Base-by-base conservation (phyloP, 2,113 vertebrate species). In the Oenanthe melanoleuca region DNA sequence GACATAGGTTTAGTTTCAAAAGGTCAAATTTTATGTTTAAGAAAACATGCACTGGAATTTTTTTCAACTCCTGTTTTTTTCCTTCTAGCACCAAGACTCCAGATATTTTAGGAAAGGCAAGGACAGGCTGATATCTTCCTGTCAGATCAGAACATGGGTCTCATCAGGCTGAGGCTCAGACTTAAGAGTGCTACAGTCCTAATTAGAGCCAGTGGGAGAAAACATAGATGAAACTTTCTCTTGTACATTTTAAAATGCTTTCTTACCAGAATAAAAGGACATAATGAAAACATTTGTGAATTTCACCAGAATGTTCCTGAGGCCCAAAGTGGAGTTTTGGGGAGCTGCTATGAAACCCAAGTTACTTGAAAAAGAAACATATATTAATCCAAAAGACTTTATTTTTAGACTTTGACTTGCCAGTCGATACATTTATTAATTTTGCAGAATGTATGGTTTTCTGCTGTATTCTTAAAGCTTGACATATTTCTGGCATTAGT, bases 21-120 rank as follows among this genome's bases (percentile, higher is more conserved):
- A 88, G 90, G 86, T 94, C 84, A 82, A 70, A 81, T 73, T 94
- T 86, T 83, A 37, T 59, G 74, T 82, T 86, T 80, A 90, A 73
- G 67, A 73, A 96, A 88, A 66, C 72, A 88, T 8, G 9, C 11
- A 11, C 21, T 77, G 22, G 55, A 77, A 55, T 63, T 80, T 93
- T 52, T 85, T 86, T 86, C 0, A 1, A 79, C 37, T 28, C 25
- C 3, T 72, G 29, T 49, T 38, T 73, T 77, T 83, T 42, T 12
- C 3, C 21, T 86, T 70, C 28, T 45, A 80, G 60, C 33, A 59
- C 69, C 7, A 63, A 37, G 45, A 25, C 26, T 81, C 47, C 38
- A 79, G 38, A 3, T 87, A 42, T 33, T 89, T 73, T 66, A 85
- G 70, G 38, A 81, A 42, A 67, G 44, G 12, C 42, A 70, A 69